Evolutionary conservation across 2,797 vertebrate species (phyloP), one percentile per base, ranked within the genome.

Genomic region (Spatula clypeata): DNA sequence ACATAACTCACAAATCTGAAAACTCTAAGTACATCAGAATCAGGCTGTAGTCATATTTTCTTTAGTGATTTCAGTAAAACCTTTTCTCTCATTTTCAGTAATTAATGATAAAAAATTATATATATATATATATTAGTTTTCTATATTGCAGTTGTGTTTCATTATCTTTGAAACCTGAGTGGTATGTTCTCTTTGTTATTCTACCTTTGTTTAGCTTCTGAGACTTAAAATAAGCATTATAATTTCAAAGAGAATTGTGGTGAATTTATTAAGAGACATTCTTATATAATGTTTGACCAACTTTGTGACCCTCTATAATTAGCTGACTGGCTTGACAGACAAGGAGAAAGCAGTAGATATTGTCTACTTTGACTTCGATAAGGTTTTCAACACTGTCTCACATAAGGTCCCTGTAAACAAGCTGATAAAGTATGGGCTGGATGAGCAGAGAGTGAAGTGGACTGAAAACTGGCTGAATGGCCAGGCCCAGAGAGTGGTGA

Each of bases 31-130:
- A 16, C 29, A 44, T 55, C 16, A 77, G 19, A 79, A 87, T 11
- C 14, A 38, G 5, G 4, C 58, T 86, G 12, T 9, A 42, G 19
- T 38, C 9, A 74, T 65, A 4, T 67, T 83, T 69, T 61, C 45
- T 49, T 70, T 74, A 17, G 24, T 34, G 24, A 13, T 42, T 34
- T 42, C 24, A 44, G 21, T 24, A 82, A 90, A 69, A 2, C 2
- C 13, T 82, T 70, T 80, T 79, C 34, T 73, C 6, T 62, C 2
- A 62, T 38, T 83, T 76, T 54, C 4, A 69, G 16, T 27, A 36
- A 54, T 29, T 62, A 75, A 40, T 20, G 6, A 61, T 10, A n/a
- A 9, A 54, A 36, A 36, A 36, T 5, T 7, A 3, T 0, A 2
- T 44, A 44, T 44, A 44, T 44, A 44, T 44, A 44, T 44, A 18